A percentile compares a stretch with the other conserved stretches of the same genome.
Conservation (phyloP, 1,140 invertebrate genomes). For the Meloidogyne chitwoodi region DNA sequence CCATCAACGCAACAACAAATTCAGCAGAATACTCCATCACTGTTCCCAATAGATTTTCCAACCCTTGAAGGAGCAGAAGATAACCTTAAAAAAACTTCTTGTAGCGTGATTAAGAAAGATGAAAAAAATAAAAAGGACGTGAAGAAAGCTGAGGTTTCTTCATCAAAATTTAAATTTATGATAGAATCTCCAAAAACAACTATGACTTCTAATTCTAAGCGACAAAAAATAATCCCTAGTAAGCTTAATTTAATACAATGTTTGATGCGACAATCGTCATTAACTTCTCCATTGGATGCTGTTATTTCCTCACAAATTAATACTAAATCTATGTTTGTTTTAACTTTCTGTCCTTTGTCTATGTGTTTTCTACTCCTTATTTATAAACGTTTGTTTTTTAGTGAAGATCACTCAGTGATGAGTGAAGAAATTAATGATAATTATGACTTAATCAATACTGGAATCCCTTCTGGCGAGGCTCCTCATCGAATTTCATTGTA, state of each 20-base stretch:
- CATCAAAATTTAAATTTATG: too few relatives aligned
- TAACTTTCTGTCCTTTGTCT: neutral
- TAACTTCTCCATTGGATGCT: neutral
- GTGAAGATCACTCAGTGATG: neutral
- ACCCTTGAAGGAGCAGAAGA: neutral
- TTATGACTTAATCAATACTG: neutral
- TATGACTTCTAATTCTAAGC: neutral
- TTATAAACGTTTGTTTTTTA: too few relatives aligned
- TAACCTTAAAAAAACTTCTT: too few relatives aligned
- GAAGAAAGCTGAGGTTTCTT: too few relatives aligned
- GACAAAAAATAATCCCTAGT: neutral
- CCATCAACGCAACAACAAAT: neutral
- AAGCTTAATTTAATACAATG: neutral
- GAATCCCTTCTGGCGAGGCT: constrained; percentile 23
- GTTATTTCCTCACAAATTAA: neutral
- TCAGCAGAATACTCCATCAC: neutral
- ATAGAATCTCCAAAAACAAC: too few relatives aligned
- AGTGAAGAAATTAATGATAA: neutral
- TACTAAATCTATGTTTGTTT: neutral
- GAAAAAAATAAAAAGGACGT: neutral
- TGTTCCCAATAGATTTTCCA: neutral
- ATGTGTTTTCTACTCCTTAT: too few relatives aligned
- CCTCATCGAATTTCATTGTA: constrained; percentile 37
- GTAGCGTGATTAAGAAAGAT: neutral
- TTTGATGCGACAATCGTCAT: neutral